Percentiles rank a stretch among this genome's conserved stretches.
Evolutionary conservation across 2,888 invertebrate genomes (phyloP).

Genomic region (Phaedon cochleariae): DNA sequence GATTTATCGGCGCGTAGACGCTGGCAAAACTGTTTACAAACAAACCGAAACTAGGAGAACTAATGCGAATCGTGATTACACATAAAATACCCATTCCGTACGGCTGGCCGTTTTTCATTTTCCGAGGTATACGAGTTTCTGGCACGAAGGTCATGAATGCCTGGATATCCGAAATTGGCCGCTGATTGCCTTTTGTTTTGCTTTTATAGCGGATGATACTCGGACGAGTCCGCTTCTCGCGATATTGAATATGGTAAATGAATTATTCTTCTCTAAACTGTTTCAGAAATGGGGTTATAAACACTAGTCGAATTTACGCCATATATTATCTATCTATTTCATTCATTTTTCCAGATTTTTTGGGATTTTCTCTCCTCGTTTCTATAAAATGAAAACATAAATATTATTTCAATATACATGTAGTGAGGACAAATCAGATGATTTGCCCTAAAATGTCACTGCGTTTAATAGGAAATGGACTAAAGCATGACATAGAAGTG

Average conservation of each 20-base stretch:
- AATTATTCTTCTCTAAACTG: neutral
- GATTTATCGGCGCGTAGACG: neutral
- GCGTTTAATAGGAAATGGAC: too few relatives aligned
- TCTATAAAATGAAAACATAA: too few relatives aligned
- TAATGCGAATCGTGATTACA: conserved; percentile 4
- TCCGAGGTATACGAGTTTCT: neutral
- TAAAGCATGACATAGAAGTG: too few relatives aligned
- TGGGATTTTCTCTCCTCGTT: too few relatives aligned
- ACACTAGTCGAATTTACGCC: too few relatives aligned
- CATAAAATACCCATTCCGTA: neutral
- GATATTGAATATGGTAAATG: neutral
- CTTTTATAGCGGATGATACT: conserved; percentile 6
- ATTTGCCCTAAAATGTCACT: too few relatives aligned
- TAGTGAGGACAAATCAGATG: too few relatives aligned
- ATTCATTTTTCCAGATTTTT: too few relatives aligned
- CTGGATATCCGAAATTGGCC: conserved; percentile 7
- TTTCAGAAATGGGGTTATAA: too few relatives aligned
- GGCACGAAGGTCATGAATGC: conserved; percentile 4
- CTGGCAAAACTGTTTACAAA: conserved; percentile 10
- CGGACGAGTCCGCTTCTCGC: too few relatives aligned
- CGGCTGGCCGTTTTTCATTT: conserved; percentile 1
- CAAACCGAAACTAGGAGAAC: neutral
- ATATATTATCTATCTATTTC: too few relatives aligned
- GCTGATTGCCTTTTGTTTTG: conserved; percentile 18
- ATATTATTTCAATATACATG: too few relatives aligned